Conservation (phyloP, 2,113 vertebrate species). For the Polypterus senegalus region DNA sequence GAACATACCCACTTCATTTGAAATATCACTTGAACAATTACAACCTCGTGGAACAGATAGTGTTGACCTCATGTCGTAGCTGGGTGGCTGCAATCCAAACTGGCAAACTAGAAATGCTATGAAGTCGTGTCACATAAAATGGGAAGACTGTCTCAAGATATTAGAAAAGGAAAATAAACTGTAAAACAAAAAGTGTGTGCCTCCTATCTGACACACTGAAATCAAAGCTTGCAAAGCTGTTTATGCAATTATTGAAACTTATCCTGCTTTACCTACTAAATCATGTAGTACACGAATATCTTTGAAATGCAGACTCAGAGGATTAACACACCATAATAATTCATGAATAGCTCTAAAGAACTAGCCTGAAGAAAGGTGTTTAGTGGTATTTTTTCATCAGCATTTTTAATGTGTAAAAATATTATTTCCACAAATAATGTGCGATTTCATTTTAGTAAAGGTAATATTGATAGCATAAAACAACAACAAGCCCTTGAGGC, state of each 20-base stretch:
- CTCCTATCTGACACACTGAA: neutral
- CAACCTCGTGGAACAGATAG: too few relatives aligned
- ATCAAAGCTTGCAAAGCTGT: neutral
- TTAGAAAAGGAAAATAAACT: too few relatives aligned
- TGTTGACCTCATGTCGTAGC: too few relatives aligned
- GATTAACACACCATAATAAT: conserved; percentile 2
- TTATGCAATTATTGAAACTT: neutral
- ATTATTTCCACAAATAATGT: neutral
- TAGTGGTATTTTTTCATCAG: neutral
- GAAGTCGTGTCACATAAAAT: too few relatives aligned
- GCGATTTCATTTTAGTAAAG: neutral
- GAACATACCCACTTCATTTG: too few relatives aligned
- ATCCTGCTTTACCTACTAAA: neutral
- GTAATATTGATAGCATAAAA: conserved; percentile 4
- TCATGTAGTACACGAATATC: neutral
- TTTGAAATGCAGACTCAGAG: neutral
- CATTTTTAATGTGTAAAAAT: conserved; percentile 2
- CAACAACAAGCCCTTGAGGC: conserved; percentile 7
- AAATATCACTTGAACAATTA: too few relatives aligned
- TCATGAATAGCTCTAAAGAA: conserved; percentile 6
- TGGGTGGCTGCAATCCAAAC: too few relatives aligned
- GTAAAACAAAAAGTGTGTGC: too few relatives aligned
- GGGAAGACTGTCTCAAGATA: too few relatives aligned
- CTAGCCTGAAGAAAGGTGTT: neutral
- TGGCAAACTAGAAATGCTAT: too few relatives aligned